phyloP scores from a whole-genome alignment of 2,113 vertebrate genomes.

The Paralichthys olivaceus region DNA sequence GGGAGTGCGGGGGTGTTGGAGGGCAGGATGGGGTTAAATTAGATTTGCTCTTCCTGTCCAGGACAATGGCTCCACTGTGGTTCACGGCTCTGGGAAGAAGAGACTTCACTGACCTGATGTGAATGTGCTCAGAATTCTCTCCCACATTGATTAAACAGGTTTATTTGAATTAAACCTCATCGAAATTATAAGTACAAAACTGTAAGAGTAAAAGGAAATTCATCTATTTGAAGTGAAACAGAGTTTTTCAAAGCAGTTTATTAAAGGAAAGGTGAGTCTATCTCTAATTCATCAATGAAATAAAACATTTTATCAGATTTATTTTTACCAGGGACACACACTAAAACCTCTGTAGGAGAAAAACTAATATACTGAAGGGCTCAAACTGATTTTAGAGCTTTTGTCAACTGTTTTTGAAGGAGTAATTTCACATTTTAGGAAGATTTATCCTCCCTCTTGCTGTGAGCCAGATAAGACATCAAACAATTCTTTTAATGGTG shows the following conservation, averaged over 20 bases:
- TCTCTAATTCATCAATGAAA: neutral
- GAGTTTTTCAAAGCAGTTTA: neutral
- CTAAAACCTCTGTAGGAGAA: no score
- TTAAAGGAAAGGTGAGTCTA: neutral
- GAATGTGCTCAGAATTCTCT: slow-evolving; percentile 22
- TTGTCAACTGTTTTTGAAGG: no score
- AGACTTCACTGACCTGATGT: slow-evolving; percentile 22
- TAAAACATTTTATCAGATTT: no score
- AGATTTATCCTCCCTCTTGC: neutral
- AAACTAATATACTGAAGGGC: no score
- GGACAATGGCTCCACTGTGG: slow-evolving; percentile 70
- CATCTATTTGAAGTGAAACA: neutral
- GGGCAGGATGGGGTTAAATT: slow-evolving; percentile 58
- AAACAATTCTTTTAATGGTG: neutral
- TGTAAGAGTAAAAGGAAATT: neutral
- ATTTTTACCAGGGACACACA: no score
- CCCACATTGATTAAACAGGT: neutral
- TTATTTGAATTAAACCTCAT: neutral
- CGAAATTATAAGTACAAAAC: neutral
- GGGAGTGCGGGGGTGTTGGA: neutral
- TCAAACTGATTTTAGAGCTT: no score
- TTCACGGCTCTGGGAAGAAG: slow-evolving; percentile 44
- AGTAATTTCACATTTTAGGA: no score
- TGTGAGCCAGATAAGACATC: neutral
- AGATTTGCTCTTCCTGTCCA: slow-evolving; percentile 67